Percentiles rank a stretch among this genome's conserved stretches.
phyloP scores from a whole-genome alignment of 2,797 vertebrate genomes.

The Podargus strigoides region DNA sequence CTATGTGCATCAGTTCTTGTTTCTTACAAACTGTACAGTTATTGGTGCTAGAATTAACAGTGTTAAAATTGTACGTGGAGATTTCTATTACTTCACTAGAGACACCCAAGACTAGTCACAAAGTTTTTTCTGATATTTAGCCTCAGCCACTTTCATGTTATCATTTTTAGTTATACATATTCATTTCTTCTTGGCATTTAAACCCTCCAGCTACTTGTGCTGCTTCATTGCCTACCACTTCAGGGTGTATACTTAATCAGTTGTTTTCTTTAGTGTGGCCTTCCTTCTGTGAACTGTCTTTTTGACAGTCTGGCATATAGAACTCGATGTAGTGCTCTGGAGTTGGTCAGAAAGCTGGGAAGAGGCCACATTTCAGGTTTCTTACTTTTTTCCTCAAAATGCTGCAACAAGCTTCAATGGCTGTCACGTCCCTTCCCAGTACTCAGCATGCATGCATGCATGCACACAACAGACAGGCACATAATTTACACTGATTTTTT shows the following conservation, averaged over 20 bases:
- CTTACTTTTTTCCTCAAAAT: not conserved
- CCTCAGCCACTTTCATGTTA: not conserved
- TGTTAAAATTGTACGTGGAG: not conserved
- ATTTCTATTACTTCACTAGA: not conserved
- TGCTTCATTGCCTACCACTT: not conserved
- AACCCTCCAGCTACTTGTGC: not conserved
- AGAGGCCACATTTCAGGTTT: not conserved
- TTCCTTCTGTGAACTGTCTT: not conserved
- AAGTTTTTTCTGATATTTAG: not conserved
- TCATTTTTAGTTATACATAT: not conserved
- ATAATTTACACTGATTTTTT: not conserved
- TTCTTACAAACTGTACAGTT: not conserved
- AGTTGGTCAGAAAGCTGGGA: not conserved
- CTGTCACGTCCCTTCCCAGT: not conserved
- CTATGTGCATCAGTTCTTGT: not conserved
- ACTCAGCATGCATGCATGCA: not conserved
- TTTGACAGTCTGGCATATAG: not conserved
- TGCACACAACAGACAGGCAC: too few relatives aligned
- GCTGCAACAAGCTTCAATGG: not conserved
- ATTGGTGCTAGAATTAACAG: not conserved
- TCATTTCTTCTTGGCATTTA: not conserved
- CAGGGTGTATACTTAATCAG: not conserved
- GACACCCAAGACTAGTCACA: not conserved
- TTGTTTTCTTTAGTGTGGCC: not conserved
- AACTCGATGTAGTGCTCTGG: not conserved